Conservation (phyloP, 92 coral and sea anemone species). For the Blastomussa wellsi region DNA sequence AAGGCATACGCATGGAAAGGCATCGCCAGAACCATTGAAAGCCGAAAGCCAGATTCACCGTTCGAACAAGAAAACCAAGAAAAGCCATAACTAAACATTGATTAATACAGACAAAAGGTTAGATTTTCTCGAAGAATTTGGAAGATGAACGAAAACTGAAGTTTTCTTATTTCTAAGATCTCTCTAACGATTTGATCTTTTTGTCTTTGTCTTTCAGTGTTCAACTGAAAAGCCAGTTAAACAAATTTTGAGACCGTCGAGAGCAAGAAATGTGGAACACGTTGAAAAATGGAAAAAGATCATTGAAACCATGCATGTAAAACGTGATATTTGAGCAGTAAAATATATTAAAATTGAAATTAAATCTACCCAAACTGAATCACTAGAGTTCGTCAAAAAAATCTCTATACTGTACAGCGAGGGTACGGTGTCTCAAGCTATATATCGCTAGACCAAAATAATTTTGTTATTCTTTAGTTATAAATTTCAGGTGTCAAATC, state of each 20-base stretch:
- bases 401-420: neutral
- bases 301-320: neutral
- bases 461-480: no score
- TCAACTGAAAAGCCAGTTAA: neutral
- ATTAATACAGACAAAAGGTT: neutral
- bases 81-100: no score
- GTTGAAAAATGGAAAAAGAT: neutral
- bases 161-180: neutral
- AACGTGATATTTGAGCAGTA: neutral
- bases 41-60: neutral
- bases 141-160: neutral
- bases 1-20: neutral
- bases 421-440: no score
- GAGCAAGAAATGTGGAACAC: neutral
- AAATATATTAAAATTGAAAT: neutral
- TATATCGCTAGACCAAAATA: no score
- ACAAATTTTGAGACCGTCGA: slow-evolving; percentile 5
- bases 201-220: slow-evolving; percentile 4
- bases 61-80: slow-evolving; percentile 8
- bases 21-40: neutral
- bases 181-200: neutral
- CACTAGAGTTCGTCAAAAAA: neutral
- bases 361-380: neutral
- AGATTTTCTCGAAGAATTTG: neutral
- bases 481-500: no score